Evolutionary conservation across 1,140 invertebrate species (phyloP), one percentile per base, ranked within the genome.

Genomic region (Drosophila orosa): DNA sequence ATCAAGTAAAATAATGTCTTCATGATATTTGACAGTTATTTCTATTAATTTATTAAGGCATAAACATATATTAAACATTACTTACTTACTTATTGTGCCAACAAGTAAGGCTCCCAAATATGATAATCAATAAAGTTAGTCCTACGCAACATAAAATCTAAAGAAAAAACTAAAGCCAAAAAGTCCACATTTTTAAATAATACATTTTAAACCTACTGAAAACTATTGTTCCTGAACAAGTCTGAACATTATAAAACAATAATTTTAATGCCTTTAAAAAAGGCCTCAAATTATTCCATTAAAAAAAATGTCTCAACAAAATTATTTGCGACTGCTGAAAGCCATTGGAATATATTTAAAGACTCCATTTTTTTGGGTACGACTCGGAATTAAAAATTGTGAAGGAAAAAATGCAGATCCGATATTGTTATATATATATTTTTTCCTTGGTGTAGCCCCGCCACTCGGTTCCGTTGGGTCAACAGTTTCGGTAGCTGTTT

Each of bases 401-500:
- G 13, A 1, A 7, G 6, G 6, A 35, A 54, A 52, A 54, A 54
- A n/a, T 9, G 7, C 50, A 15, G 13, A 10, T 54, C 31, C 54
- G 25, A 48, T 25, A 29, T 29, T 29, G 25, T 12, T n/a, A 3
- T 54, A 54, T 33, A 24, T 25, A n/a, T 45, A 45, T 24, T 60
- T 62, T 63, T 63, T 24, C 17, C 25, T 55, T 35, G 37, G 60
- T 63, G 60, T 40, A 63, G 35, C 54, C 60, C 50, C 55, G 47
- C 25, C 35, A 22, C 25, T 35, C 33, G 24, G 35, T 22, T 55
- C 31, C 50, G 31, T 55, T 85, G 77, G 81, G 82, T 85, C 82
- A 86, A 87, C 83, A 82, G 79, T 86, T 82, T 82, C 83, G 78
- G 83, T 74, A 89, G 83, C 79, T 86, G 83, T 86, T 86, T 86